phyloP scores from a whole-genome alignment of 2,888 invertebrate species.

The Escarpia spicata region DNA sequence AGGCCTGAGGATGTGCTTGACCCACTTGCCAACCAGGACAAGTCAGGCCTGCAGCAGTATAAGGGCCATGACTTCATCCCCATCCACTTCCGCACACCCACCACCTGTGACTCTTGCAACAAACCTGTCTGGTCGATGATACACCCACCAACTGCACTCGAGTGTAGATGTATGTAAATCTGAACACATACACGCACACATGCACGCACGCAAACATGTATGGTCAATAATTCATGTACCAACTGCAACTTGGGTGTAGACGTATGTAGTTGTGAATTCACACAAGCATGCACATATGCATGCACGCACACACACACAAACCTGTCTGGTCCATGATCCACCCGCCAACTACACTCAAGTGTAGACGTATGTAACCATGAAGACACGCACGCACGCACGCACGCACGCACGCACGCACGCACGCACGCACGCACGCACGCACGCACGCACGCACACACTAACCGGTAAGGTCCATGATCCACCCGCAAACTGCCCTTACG shows the following conservation, averaged over 20 bases:
- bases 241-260: slow-evolving; percentile 71
- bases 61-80: slow-evolving; percentile 96
- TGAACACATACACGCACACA: slow-evolving; percentile 72
- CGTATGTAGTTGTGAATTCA: no score
- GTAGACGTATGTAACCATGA: slow-evolving; percentile 76
- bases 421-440: background rate
- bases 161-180: slow-evolving; percentile 83
- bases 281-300: no score
- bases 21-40: slow-evolving; percentile 41
- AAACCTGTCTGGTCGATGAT: slow-evolving; percentile 98
- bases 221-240: slow-evolving; percentile 74
- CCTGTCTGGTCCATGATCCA: slow-evolving; percentile 83
- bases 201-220: slow-evolving; percentile 77
- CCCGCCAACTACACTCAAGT: slow-evolving; percentile 69
- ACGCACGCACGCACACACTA: no score
- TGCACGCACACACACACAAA: slow-evolving; percentile 69
- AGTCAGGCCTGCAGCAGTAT: slow-evolving; percentile 71
- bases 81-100: slow-evolving; percentile 97
- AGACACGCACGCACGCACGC: background rate
- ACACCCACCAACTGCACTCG: slow-evolving; percentile 95
- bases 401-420: background rate
- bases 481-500: no score
- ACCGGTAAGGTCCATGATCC: no score
- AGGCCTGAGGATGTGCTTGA: slow-evolving; percentile 65
- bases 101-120: slow-evolving; percentile 96